These are phyloP conservation scores for Paracyprichromis sp. DNA, from an alignment of 2,113 vertebrate species.

Conservation along the genomic window DNA sequence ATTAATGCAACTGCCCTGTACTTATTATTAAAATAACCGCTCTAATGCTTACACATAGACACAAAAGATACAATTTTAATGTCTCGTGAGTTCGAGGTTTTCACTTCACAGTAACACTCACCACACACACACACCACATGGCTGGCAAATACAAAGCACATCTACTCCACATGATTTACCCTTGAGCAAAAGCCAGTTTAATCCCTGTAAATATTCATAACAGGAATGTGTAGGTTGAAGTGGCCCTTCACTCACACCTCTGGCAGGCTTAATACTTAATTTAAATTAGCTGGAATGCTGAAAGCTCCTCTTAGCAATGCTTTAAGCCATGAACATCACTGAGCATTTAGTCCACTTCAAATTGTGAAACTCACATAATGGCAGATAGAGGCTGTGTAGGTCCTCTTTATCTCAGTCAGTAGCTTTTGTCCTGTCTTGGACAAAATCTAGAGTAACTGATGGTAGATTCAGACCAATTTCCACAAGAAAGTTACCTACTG, in stretches of 20 bases:
- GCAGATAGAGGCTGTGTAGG: background rate
- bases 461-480: background rate
- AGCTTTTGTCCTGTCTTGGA: background rate
- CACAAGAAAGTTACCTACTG: background rate
- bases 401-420: background rate
- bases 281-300: conserved; percentile 18
- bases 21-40: background rate
- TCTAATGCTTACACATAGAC: background rate
- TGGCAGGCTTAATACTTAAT: conserved; percentile 8
- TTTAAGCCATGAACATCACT: background rate
- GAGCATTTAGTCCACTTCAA: background rate
- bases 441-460: background rate
- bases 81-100: background rate
- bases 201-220: conserved; percentile 38
- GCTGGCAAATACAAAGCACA: background rate
- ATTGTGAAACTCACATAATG: background rate
- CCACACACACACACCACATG: background rate
- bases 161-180: conserved; percentile 7
- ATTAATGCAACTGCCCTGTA: background rate
- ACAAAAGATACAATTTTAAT: background rate
- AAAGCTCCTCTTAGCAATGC: background rate
- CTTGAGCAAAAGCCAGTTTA: conserved; percentile 3
- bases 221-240: conserved; percentile 36
- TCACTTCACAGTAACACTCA: background rate
- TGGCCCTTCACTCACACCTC: conserved; percentile 24